These are phyloP conservation scores for Blera fallax DNA, from an alignment of 2,888 invertebrate species.

Conservation along the genomic window DNA sequence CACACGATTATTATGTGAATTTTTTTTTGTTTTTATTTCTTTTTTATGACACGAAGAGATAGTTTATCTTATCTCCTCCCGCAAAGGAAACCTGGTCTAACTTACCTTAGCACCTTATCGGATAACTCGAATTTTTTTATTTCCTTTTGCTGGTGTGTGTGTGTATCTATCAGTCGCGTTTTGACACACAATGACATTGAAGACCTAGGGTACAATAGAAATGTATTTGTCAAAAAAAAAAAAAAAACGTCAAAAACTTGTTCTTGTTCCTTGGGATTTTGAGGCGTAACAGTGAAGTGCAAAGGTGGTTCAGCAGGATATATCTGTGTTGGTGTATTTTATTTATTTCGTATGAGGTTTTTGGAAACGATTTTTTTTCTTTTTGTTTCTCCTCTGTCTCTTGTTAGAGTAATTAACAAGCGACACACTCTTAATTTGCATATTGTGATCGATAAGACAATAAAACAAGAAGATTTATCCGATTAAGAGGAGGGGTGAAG, in stretches of 20 bases:
- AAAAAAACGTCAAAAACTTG: not conserved
- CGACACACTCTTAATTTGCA: slow-evolving; percentile 61
- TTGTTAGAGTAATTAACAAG: slow-evolving; percentile 58
- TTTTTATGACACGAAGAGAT: slow-evolving; percentile 54
- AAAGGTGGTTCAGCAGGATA: not conserved
- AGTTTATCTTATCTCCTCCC: slow-evolving; percentile 66
- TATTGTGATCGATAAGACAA: slow-evolving; percentile 50
- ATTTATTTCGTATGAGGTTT: not conserved
- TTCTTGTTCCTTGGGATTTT: slow-evolving; percentile 18
- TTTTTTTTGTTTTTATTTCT: slow-evolving; percentile 64
- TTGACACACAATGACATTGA: slow-evolving; percentile 52
- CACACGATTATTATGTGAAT: slow-evolving; percentile 72
- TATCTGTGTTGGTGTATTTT: not conserved
- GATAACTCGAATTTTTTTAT: too few relatives aligned
- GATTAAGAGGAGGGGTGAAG: not conserved
- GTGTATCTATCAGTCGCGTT: slow-evolving; percentile 19
- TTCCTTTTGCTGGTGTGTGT: not conserved
- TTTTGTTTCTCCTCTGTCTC: too few relatives aligned
- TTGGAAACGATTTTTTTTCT: not conserved
- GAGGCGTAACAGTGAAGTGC: not conserved
- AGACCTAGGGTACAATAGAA: slow-evolving; percentile 64
- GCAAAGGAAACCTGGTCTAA: slow-evolving; percentile 1
- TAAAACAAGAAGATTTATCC: not conserved
- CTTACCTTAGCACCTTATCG: slow-evolving; percentile 22
- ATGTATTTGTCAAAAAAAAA: not conserved